A percentile compares a stretch with the other conserved stretches of the same genome.
These are phyloP conservation scores for Agapornis canus DNA, from an alignment of 2,797 vertebrate species.

Conservation along the genomic window DNA sequence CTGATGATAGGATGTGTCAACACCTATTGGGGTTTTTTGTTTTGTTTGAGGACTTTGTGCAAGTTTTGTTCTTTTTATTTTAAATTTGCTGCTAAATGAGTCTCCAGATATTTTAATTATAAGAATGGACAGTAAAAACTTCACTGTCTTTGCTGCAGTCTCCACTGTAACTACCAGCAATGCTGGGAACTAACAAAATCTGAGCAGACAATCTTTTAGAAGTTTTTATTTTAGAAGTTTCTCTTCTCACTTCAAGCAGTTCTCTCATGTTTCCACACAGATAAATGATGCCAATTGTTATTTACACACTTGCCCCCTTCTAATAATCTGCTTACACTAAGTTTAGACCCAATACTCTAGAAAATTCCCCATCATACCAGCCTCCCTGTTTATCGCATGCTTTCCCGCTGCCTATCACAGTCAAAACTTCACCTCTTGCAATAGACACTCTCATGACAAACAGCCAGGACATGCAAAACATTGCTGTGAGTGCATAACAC, in stretches of 20 bases:
- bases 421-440: not conserved
- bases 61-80: not conserved
- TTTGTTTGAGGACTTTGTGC: not conserved
- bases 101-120: slow-evolving; percentile 54
- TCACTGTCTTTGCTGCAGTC: not conserved
- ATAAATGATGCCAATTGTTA: not conserved
- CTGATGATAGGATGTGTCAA: slow-evolving; percentile 70
- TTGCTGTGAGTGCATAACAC: not conserved
- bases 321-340: slow-evolving; percentile 6
- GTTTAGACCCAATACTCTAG: slow-evolving; percentile 1
- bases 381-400: not conserved
- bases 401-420: slow-evolving; percentile 32
- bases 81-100: slow-evolving; percentile 39
- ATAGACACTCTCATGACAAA: not conserved
- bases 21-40: slow-evolving; percentile 52
- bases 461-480: not conserved
- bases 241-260: not conserved
- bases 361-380: slow-evolving; percentile 43
- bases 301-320: not conserved
- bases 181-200: not conserved
- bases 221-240: not conserved
- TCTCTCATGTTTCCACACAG: not conserved
- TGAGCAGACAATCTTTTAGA: not conserved
- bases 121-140: slow-evolving; percentile 40
- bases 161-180: not conserved